phyloP scores from a whole-genome alignment of 1,140 invertebrate species.

The Brachionus manjavacas region DNA sequence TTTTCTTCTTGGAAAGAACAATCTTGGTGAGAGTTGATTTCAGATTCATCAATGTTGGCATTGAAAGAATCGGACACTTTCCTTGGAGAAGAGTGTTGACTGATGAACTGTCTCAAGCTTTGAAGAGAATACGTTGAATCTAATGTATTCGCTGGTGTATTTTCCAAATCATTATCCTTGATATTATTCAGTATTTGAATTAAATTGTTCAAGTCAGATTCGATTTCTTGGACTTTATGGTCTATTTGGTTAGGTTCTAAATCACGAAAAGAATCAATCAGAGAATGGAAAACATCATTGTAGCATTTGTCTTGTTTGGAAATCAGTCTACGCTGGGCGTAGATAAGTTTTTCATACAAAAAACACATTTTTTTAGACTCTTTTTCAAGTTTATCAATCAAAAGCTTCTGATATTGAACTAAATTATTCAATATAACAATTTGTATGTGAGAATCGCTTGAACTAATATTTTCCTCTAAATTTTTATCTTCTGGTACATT shows the following conservation, averaged over 20 bases:
- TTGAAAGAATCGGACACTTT: not conserved
- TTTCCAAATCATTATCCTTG: not conserved
- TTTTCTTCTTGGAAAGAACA: not conserved
- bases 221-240: conserved; percentile 18
- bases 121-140: not conserved
- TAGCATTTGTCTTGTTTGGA: not conserved
- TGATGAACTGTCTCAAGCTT: not conserved
- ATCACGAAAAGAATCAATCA: conserved; percentile 2
- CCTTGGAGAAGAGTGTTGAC: not conserved
- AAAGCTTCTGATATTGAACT: not conserved
- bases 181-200: not conserved
- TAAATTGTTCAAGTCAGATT: conserved; percentile 17
- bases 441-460: not conserved
- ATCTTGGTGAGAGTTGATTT: not conserved
- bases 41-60: not conserved
- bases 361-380: not conserved
- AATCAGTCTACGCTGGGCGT: not conserved
- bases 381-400: not conserved
- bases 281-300: conserved; percentile 12
- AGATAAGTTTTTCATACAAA: not conserved
- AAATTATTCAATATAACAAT: not conserved
- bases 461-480: too few relatives aligned
- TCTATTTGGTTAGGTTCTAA: conserved; percentile 4
- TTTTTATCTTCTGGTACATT: not conserved
- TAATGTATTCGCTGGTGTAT: not conserved